These are phyloP conservation scores for Ectemnius cavifrons DNA, from an alignment of 2,888 invertebrate species.

Conservation along the genomic window DNA sequence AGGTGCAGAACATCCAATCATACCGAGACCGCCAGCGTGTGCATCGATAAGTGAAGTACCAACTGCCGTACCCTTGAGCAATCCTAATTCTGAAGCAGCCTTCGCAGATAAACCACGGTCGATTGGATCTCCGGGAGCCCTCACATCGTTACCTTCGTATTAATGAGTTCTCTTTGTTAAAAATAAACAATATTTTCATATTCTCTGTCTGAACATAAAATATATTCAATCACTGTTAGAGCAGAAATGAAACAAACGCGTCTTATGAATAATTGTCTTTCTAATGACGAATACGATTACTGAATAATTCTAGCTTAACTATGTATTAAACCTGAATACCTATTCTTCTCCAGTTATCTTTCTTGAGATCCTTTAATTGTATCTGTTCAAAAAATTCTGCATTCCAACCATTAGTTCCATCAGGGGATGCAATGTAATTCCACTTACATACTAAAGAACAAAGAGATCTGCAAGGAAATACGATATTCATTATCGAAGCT, in stretches of 20 bases:
- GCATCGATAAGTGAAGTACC: conserved; percentile 96
- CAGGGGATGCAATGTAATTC: conserved; percentile 87
- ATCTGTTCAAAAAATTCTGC: conserved; percentile 85
- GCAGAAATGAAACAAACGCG: conserved; percentile 28
- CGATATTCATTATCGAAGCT: neutral
- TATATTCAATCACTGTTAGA: conserved; percentile 4
- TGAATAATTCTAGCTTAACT: neutral
- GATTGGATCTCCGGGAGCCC: conserved; percentile 86
- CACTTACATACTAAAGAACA: conserved; percentile 97
- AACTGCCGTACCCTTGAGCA: conserved; percentile 87
- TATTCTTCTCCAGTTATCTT: conserved; percentile 84
- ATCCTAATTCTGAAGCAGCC: conserved; percentile 85
- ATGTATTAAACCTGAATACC: conserved; percentile 77
- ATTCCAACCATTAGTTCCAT: conserved; percentile 85
- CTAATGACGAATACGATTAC: neutral
- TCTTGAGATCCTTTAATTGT: conserved; percentile 86
- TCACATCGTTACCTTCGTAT: conserved; percentile 79
- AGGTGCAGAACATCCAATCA: conserved; percentile 85
- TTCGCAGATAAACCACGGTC: conserved; percentile 82
- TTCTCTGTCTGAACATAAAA: conserved; percentile 34
- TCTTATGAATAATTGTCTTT: neutral
- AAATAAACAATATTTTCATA: conserved; percentile 30
- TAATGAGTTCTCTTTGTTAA: conserved; percentile 46
- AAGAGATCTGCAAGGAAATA: conserved; percentile 83
- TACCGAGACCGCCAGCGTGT: conserved; percentile 94